Percentiles rank a stretch among this genome's conserved stretches.
These are phyloP conservation scores for Drosophila trapezifrons DNA, from an alignment of 1,140 invertebrate genomes.

Conservation along the genomic window DNA sequence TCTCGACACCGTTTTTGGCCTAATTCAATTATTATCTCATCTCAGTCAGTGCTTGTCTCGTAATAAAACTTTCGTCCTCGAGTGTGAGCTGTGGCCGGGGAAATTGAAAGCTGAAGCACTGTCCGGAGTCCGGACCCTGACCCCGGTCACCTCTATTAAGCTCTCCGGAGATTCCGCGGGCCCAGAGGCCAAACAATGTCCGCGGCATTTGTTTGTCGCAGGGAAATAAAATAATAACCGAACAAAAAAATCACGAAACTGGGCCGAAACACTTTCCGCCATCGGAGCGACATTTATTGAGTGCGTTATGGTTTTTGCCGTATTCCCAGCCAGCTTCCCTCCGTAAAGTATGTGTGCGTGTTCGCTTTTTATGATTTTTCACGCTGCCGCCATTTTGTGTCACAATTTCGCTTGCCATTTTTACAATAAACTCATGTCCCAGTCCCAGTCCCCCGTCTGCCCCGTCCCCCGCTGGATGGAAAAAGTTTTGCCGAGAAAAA, in stretches of 20 bases:
- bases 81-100: constrained; percentile 10
- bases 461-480: constrained; percentile 1
- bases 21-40: constrained; percentile 11
- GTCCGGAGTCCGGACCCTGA: constrained; percentile 1
- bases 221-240: constrained; percentile 20
- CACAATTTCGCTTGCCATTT: constrained; percentile 70
- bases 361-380: constrained; percentile 70
- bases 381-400: constrained; percentile 67
- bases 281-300: constrained; percentile 67
- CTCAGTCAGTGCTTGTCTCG: constrained; percentile 16
- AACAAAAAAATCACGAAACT: constrained; percentile 9
- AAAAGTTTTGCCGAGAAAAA: constrained; percentile 60
- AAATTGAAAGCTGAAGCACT: constrained; percentile 53
- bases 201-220: constrained; percentile 59
- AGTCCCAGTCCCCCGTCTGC: background rate
- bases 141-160: constrained; percentile 8
- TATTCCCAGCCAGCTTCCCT: constrained; percentile 24
- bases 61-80: constrained; percentile 40
- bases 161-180: constrained; percentile 25
- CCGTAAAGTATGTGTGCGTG: constrained; percentile 26
- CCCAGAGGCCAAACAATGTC: constrained; percentile 43
- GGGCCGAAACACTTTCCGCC: constrained; percentile 33
- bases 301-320: constrained; percentile 70
- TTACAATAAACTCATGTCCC: constrained; percentile 61
- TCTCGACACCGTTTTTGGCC: background rate